Evolutionary conservation across 2,113 vertebrate genomes (phyloP).

Genomic region (Hirundichthys speculiger): DNA sequence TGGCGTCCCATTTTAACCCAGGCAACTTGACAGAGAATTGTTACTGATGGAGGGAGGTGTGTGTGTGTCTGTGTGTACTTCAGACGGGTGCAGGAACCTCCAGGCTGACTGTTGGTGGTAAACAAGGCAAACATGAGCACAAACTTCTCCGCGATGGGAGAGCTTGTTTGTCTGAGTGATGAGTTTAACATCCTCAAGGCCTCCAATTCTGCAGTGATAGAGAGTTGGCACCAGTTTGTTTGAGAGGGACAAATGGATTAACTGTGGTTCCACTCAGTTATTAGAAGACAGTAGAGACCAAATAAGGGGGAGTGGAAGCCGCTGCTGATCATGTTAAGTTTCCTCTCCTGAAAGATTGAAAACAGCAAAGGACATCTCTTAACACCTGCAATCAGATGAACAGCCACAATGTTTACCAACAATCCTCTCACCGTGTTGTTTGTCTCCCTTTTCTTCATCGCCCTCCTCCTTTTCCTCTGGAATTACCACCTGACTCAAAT

Average conservation of each 20-base stretch:
- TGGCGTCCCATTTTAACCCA: conserved; percentile 50
- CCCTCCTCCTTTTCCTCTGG: conserved; percentile 44
- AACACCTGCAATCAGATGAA: conserved; percentile 6
- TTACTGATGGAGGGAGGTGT: conserved; percentile 8
- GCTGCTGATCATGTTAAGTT: conserved; percentile 44
- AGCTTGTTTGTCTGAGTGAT: conserved; percentile 73
- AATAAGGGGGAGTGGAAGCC: conserved; percentile 42
- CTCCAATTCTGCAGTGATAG: conserved; percentile 28
- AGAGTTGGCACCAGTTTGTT: conserved; percentile 26
- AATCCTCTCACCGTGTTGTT: conserved; percentile 45
- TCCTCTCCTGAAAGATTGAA: conserved; percentile 51
- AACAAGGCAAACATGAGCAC: conserved; percentile 70
- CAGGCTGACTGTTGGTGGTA: conserved; percentile 45
- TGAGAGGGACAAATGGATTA: conserved; percentile 29
- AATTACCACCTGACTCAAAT: conserved; percentile 54
- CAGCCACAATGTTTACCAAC: conserved; percentile 3
- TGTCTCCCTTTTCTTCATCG: conserved; percentile 44
- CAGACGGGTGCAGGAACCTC: conserved; percentile 27
- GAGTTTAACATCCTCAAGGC: conserved; percentile 47
- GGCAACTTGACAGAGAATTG: conserved; percentile 36
- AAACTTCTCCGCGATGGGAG: conserved; percentile 59
- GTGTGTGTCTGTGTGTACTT: background rate
- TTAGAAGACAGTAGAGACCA: conserved; percentile 54
- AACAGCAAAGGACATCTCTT: conserved; percentile 12
- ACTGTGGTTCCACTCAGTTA: conserved; percentile 16